Percentiles rank a stretch among this genome's conserved stretches.
Evolutionary conservation across 2,113 vertebrate species (phyloP).

Genomic region (Anguilla japonica): DNA sequence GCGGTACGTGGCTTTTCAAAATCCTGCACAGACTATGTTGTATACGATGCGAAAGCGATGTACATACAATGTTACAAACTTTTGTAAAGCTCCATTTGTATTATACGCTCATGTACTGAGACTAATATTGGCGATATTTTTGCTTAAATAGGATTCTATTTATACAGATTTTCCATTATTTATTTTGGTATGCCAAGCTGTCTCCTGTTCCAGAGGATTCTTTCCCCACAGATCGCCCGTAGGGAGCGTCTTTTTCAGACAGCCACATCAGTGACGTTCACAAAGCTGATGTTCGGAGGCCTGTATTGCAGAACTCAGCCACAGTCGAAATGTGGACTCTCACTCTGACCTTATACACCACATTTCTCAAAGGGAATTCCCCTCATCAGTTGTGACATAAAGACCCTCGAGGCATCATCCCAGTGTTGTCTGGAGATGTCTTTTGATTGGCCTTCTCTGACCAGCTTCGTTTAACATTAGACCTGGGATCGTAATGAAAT

Average conservation of each 20-base stretch:
- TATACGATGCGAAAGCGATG: slow-evolving; percentile 32
- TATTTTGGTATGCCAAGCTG: slow-evolving; percentile 43
- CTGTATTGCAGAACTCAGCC: neutral
- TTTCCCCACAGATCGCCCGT: neutral
- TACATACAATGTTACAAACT: slow-evolving; percentile 33
- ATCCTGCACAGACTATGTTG: slow-evolving; percentile 30
- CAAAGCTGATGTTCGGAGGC: neutral
- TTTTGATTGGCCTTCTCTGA: neutral
- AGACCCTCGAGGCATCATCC: no score
- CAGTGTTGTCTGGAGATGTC: neutral
- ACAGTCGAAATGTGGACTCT: no score
- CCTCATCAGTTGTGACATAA: no score
- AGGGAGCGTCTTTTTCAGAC: neutral
- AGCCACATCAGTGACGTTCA: neutral
- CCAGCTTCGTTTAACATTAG: neutral
- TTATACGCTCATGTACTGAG: slow-evolving; percentile 45
- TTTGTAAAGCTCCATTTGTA: slow-evolving; percentile 53
- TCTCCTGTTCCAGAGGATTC: neutral
- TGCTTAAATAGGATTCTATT: slow-evolving; percentile 54
- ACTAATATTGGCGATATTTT: slow-evolving; percentile 54
- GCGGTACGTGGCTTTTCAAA: neutral
- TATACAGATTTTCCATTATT: slow-evolving; percentile 60
- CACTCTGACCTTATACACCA: no score
- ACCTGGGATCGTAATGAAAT: neutral
- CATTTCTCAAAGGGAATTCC: no score